Percentiles rank a stretch among this genome's conserved stretches.
phyloP scores from a whole-genome alignment of 2,797 vertebrate species.

The Poliocrania exsul region DNA sequence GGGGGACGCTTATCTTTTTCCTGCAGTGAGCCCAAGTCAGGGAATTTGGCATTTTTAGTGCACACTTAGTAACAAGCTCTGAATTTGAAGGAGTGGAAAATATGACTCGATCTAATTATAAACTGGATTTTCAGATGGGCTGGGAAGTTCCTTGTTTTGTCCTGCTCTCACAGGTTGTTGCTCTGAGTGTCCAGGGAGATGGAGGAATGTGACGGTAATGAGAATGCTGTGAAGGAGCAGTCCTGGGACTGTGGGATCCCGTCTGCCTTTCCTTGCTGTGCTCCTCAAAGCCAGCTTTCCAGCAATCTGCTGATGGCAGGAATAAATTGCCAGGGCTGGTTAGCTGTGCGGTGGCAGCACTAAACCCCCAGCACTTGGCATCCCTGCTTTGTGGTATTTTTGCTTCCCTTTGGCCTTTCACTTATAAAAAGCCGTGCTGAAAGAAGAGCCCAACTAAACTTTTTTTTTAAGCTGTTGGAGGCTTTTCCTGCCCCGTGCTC shows the following conservation, averaged over 20 bases:
- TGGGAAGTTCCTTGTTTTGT: constrained; percentile 54
- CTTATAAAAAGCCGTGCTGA: constrained; percentile 21
- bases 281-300: not conserved
- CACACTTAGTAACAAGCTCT: constrained; percentile 1
- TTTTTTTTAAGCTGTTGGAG: constrained; percentile 5
- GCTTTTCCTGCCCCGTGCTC: constrained; percentile 35
- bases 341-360: not conserved
- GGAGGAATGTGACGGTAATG: not conserved
- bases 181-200: not conserved
- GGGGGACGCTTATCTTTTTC: constrained; percentile 40
- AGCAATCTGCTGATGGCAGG: constrained; percentile 56
- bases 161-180: not conserved
- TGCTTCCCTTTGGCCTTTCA: constrained; percentile 57
- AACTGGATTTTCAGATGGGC: constrained; percentile 22
- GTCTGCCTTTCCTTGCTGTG: not conserved
- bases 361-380: constrained; percentile 57
- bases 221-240: not conserved
- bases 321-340: constrained; percentile 20
- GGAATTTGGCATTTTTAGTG: constrained; percentile 43
- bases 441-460: constrained; percentile 32
- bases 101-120: constrained; percentile 64
- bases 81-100: constrained; percentile 61
- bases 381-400: constrained; percentile 35
- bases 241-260: not conserved
- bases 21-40: not conserved